Conservation (phyloP, 2,113 vertebrate species). For the Clupea harengus region DNA sequence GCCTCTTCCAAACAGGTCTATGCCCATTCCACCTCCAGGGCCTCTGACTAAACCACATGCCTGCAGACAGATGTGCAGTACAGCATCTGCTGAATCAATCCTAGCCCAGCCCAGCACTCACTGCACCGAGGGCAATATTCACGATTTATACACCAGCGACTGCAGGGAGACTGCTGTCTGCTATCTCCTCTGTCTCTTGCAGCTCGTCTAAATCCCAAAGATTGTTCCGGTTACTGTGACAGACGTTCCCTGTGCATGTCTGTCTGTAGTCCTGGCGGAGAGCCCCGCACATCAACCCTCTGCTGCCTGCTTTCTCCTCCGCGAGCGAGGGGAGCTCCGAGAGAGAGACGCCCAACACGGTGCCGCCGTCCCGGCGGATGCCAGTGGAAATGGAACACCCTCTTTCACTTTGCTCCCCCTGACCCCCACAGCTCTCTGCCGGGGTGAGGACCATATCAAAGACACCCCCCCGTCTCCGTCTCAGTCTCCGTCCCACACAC, state of each 20-base stretch:
- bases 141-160: neutral
- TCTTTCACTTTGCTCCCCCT: neutral
- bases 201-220: neutral
- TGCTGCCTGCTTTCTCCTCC: neutral
- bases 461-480: neutral
- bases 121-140: neutral
- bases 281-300: neutral
- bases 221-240: neutral
- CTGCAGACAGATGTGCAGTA: neutral
- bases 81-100: slow-evolving; percentile 2
- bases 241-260: neutral
- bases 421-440: neutral
- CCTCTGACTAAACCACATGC: neutral
- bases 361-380: neutral
- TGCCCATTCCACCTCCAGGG: neutral
- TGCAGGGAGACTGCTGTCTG: neutral
- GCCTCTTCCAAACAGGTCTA: neutral
- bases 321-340: neutral
- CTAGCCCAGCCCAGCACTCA: neutral
- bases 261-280: neutral
- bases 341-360: neutral
- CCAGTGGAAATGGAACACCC: neutral
- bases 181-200: neutral
- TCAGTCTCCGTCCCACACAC: neutral
- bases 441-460: slow-evolving; percentile 7